Evolutionary conservation across 2,113 vertebrate genomes (phyloP).

Genomic region (Aegypius monachus): DNA sequence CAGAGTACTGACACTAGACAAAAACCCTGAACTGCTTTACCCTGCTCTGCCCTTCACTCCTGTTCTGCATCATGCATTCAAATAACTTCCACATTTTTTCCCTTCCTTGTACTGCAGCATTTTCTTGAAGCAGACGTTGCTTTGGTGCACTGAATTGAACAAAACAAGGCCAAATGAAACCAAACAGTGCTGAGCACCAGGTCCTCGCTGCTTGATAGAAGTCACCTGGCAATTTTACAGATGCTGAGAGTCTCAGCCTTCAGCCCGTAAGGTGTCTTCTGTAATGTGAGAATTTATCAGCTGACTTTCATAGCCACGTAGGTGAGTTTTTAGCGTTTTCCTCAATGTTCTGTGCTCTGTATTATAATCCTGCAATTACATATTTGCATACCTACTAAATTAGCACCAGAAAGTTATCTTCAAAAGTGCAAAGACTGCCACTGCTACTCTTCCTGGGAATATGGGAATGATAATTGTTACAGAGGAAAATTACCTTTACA

Average conservation of each 20-base stretch:
- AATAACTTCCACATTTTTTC: neutral
- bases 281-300: neutral
- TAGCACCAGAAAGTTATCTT: neutral
- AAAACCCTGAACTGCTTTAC: neutral
- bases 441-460: neutral
- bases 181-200: neutral
- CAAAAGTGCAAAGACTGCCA: neutral
- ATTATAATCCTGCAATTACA: neutral
- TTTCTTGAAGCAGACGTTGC: neutral
- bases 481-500: constrained; percentile 5
- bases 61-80: neutral
- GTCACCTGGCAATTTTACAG: neutral
- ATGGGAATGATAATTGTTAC: neutral
- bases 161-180: constrained; percentile 10
- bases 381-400: neutral
- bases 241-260: neutral
- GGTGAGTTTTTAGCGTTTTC: constrained; percentile 12
- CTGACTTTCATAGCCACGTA: neutral
- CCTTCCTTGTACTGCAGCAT: neutral
- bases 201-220: neutral
- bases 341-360: neutral
- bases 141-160: neutral
- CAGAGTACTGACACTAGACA: neutral
- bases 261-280: neutral
- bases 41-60: neutral